Base-by-base conservation (phyloP, 1,140 invertebrate genomes). In the Oppia nitens region DNA sequence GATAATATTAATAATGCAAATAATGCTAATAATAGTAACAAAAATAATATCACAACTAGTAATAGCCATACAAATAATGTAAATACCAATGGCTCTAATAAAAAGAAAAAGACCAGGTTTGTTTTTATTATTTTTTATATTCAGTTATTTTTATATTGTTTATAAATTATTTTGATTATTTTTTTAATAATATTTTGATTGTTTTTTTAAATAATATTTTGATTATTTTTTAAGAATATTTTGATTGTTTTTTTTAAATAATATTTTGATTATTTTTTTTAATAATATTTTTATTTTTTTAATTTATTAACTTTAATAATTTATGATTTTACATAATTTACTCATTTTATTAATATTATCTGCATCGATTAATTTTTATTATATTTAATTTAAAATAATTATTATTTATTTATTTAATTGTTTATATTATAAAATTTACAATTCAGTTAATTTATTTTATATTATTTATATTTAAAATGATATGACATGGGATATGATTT, bases 91-190 rank as follows among this genome's bases (percentile, higher is more conserved):
- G 24, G 23, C 20, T 47, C 11, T 20, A 59, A 57, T 48, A 59
- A 59, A n/a, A 59, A 59, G 53, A 59, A 59, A 56, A 59, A 59
- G 52, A 59, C 57, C 9, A 59, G 57, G 57, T 56, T 56, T 56
- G 14, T 47, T 53, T 21, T 53, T 26, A 4, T 53, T 26, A 11
- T 24, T 53, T 53, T 12, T 20, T 53, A 20, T 20, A 50, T 50
- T 50, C 24, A 24, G 20, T 53, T 53, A 24, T 3, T 53, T 53
- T 53, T 53, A 26, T 53, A 12, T 12, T 20, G 11, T 53, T 56
- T 56, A 6, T 56, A 21, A 3, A 6, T 56, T 54, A 6, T 54
- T 54, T 54, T n/a, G 4, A 9, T 54, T 54, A 54, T 40, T 40
- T 54, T 54, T 54, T 54, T 40, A 25, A 20, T 54, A 9, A 40